Evolutionary conservation across 2,113 vertebrate genomes (phyloP), one percentile per base, ranked within the genome.

Genomic region (Spilogale gracilis): DNA sequence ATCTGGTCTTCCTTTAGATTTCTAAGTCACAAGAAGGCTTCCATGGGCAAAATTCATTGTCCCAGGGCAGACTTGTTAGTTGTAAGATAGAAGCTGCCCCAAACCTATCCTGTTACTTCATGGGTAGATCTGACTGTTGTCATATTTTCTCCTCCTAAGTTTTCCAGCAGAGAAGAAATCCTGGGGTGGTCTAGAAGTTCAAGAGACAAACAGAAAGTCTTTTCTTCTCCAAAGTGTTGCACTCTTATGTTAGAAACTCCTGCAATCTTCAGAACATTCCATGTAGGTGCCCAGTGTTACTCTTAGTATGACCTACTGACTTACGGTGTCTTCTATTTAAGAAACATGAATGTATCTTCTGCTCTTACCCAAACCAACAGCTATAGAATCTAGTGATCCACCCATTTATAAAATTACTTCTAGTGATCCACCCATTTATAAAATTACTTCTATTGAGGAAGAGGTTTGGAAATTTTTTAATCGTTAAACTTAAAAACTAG

Each of bases 401-500:
- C 6, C 71, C 3, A 0, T 92, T 48, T 48, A 54, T 96, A 61
- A 93, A 48, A 96, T 96, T 48, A 82, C 67, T 92, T 96, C 65
- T 91, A 11, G 87, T 60, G 65, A 94, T n/a, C 89, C 43, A 11
- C 6, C 71, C 3, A 0, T 92, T 48, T 48, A 54, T 96, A 61
- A 93, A 48, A 96, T 96, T 48, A 82, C 67, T 92, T 96, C 65
- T 91, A 11, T 65, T n/a, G 56, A 56, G 89, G 85, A 82, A 76
- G n/a, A 91, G 23, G 93, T 48, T 23, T 94, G 30, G 88, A 95
- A 21, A 1, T 43, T n/a, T 85, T 52, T 80, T 61, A 97, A 92
- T 9, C 78, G 76, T 95, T 27, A 54, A 94, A 74, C 52, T 96
- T 96, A 87, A 94, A 95, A 96, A 85, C 45, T 88, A 14, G 65